These are phyloP conservation scores for Polietes domitor DNA, from an alignment of 2,888 invertebrate genomes.

Conservation along the genomic window DNA sequence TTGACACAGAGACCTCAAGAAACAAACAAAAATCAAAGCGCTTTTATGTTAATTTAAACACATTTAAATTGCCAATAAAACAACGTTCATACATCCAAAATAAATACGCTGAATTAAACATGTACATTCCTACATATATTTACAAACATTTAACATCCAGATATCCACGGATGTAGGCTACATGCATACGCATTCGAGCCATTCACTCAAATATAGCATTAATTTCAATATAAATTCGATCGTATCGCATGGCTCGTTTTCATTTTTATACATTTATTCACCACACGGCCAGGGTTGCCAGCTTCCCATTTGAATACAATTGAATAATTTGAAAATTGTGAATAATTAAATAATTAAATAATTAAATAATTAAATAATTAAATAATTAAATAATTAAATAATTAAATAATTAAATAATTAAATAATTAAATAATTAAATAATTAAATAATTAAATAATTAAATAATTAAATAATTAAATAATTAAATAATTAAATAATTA, in stretches of 20 bases:
- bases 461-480: too few species aligned
- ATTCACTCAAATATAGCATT: slow-evolving; percentile 45
- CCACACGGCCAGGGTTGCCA: background rate
- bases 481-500: too few species aligned
- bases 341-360: too few species aligned
- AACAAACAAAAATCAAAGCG: slow-evolving; percentile 54
- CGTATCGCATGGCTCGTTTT: slow-evolving; percentile 71
- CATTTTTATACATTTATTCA: slow-evolving; percentile 45
- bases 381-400: too few species aligned
- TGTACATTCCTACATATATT: background rate
- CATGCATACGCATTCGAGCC: background rate
- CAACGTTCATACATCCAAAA: background rate
- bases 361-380: too few species aligned
- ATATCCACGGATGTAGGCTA: too few species aligned
- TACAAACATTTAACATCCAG: too few species aligned
- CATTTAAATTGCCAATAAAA: slow-evolving; percentile 74
- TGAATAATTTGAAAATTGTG: too few species aligned
- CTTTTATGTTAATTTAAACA: slow-evolving; percentile 79
- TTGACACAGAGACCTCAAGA: background rate
- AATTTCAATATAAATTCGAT: slow-evolving; percentile 69
- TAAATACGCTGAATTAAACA: background rate
- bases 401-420: too few species aligned
- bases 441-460: too few species aligned
- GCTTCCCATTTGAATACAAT: too few species aligned
- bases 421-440: too few species aligned